Evolutionary conservation across 2,113 vertebrate genomes (phyloP), one percentile per base, ranked within the genome.

Genomic region (Syngnathus typhle): DNA sequence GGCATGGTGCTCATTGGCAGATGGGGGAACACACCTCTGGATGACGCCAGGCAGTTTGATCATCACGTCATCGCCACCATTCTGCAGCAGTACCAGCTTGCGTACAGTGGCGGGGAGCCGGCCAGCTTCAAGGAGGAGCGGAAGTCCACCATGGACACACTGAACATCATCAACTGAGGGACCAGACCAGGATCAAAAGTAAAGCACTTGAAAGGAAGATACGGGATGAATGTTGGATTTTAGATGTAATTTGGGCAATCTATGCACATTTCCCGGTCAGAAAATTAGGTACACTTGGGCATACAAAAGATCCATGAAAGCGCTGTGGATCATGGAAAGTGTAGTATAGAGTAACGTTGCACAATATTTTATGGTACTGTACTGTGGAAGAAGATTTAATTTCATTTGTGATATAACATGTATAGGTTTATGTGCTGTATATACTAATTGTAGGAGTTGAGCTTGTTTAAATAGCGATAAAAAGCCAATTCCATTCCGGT

Each of bases 1-100:
- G 54, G 1, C 32, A 16, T 39, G 71, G 18, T 80, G 27, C 68
- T 16, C 41, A 19, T 69, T 58, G 7, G 80, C 78, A 95, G 94
- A 82, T 95, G 94, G 94, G 93, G 93, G 12, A 96, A 94, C 83
- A 93, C 89, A 23, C 89, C 94, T 7, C 70, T 95, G 32, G 92
- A 94, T 72, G 94, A 95, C 15, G 93, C 93, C 60, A 76, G 91
- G 63, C 91, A 93, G 78, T 94, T 96, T 83, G 88, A 91, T 61
- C 89, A 93, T 64, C 71, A 88, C 27, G 89, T 83, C 13, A 77
- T 94, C 61, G 90, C 87, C 43, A 89, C 93, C 9, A 55, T 92
- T 27, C 88, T 96, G 71, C 89, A 91, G 39, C 88, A 94, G 64
- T 94, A 96, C 74, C 91, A 93, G 76, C 58, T 77, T 12, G 74